phyloP scores from a whole-genome alignment of 2,888 invertebrate genomes.

The Panorpa germanica region DNA sequence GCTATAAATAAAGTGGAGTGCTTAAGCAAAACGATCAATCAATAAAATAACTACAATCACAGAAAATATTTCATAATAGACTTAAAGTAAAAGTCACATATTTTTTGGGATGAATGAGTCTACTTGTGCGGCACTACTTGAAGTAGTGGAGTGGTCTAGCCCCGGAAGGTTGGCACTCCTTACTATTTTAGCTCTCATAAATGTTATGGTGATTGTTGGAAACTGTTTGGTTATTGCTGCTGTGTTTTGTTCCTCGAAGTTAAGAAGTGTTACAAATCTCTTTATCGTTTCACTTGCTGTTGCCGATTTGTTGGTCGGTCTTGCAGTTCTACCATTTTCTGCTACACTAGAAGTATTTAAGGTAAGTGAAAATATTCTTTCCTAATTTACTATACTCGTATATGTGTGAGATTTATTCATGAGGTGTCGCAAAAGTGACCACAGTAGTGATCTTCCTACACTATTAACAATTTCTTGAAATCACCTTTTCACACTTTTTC shows the following conservation, averaged over 20 bases:
- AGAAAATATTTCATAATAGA: too few relatives aligned
- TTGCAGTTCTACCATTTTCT: constrained; percentile 89
- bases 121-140: constrained; percentile 63
- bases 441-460: background rate
- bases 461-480: constrained; percentile 1
- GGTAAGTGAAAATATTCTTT: constrained; percentile 27
- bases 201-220: constrained; percentile 72
- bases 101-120: constrained; percentile 63
- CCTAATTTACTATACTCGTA: too few relatives aligned
- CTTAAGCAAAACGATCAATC: too few relatives aligned
- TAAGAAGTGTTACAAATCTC: constrained; percentile 88
- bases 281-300: constrained; percentile 94
- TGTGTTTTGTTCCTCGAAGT: constrained; percentile 76
- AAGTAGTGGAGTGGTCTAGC: constrained; percentile 67
- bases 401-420: too few relatives aligned
- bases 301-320: constrained; percentile 88
- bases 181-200: constrained; percentile 61
- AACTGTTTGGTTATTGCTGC: constrained; percentile 87
- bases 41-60: too few relatives aligned
- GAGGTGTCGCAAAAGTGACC: too few relatives aligned
- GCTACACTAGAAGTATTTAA: constrained; percentile 86
- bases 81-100: too few relatives aligned
- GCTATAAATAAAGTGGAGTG: too few relatives aligned
- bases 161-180: constrained; percentile 57
- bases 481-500: constrained; percentile 3